Conservation (phyloP, 2,113 vertebrate genomes). For the Heteronetta atricapilla region DNA sequence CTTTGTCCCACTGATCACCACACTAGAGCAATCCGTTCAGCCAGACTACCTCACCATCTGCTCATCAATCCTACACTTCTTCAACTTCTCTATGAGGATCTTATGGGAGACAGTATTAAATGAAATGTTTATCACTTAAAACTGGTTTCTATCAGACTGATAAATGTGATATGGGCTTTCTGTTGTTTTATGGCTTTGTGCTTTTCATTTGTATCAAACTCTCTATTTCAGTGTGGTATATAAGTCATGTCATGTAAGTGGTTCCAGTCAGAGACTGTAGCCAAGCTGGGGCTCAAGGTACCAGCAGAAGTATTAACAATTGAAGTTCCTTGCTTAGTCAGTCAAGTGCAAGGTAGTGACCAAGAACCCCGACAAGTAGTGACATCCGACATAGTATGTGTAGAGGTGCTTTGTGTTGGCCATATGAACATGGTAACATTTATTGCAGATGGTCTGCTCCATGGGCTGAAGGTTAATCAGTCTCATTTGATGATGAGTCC, state of each 20-base stretch:
- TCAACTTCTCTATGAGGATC: too few species aligned
- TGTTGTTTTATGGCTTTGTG: background rate
- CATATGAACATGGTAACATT: background rate
- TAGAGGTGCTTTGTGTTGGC: background rate
- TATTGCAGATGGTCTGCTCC: background rate
- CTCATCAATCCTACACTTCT: too few species aligned
- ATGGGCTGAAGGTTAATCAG: fast-evolving
- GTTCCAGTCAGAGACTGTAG: background rate
- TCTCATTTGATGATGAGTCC: background rate
- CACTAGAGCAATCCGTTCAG: too few species aligned
- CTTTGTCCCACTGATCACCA: too few species aligned
- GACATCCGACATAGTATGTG: background rate
- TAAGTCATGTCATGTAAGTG: background rate
- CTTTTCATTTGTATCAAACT: background rate
- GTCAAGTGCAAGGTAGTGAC: background rate
- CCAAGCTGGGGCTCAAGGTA: background rate
- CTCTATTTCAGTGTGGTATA: background rate
- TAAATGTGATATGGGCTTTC: background rate
- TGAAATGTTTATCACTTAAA: background rate
- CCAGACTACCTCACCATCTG: too few species aligned
- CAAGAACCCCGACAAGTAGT: background rate
- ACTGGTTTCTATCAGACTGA: background rate
- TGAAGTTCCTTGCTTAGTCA: background rate
- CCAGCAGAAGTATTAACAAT: background rate
- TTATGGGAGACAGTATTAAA: too few species aligned